A percentile compares a stretch with the other conserved stretches of the same genome.
phyloP scores from a whole-genome alignment of 2,797 vertebrate species.

The Varecia variegata region DNA sequence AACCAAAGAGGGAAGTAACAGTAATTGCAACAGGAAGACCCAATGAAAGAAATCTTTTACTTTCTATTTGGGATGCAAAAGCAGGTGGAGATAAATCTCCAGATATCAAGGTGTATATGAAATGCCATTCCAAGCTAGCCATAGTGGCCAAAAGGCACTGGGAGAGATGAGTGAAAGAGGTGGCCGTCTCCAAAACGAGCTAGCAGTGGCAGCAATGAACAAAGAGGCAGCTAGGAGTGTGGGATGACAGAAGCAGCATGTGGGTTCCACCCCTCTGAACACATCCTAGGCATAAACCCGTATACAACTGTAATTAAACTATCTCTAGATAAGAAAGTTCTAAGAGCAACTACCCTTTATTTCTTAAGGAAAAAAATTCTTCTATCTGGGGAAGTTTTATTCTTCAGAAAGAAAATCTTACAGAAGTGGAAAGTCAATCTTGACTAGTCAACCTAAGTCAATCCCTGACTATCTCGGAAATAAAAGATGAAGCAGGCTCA shows the following conservation, averaged over 20 bases:
- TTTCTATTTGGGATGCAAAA: neutral
- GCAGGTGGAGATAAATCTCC: neutral
- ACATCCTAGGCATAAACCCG: neutral
- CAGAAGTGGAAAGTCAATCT: neutral
- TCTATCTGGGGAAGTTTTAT: slow-evolving; percentile 17
- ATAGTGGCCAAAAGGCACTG: neutral
- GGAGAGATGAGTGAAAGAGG: too few relatives aligned
- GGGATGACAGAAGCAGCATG: neutral
- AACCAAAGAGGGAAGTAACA: neutral
- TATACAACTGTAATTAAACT: neutral
- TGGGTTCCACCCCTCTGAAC: neutral
- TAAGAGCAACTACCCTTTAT: neutral
- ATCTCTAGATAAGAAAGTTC: neutral
- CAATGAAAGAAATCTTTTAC: neutral
- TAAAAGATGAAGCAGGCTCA: neutral
- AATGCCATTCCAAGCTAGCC: neutral
- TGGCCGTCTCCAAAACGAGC: neutral
- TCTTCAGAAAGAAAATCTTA: slow-evolving; percentile 25
- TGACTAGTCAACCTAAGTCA: neutral
- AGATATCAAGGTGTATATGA: neutral
- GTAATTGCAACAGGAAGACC: neutral
- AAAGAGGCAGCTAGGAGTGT: neutral
- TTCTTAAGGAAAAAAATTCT: neutral
- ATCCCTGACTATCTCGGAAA: neutral
- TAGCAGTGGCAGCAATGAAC: neutral